Base-by-base conservation (phyloP, 2,888 invertebrate species). In the Zygaena filipendulae region DNA sequence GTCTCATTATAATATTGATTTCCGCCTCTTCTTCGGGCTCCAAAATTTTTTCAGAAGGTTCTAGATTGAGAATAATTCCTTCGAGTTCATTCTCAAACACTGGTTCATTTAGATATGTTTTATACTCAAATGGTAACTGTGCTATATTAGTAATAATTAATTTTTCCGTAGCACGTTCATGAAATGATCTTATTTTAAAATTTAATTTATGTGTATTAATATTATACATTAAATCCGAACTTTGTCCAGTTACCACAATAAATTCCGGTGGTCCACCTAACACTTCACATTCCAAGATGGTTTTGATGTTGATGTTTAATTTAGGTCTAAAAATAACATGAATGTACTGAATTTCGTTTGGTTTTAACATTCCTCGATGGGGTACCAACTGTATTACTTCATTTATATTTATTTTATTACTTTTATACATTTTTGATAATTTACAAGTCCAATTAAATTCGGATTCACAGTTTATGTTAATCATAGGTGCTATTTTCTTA, bases 201-300 rank as follows among this genome's bases (percentile, higher is more conserved):
- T 77, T 74, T 7, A 75, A 33, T 29, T 49, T 61, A 28, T 56
- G 43, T 2, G 63, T 68, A 38, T 80, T 77, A 16, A 86, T 50
- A 20, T 52, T 52, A 41, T 82, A 86, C 34, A 63, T 59, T 27
- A 85, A 54, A 30, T 71, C 62, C 3, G 83, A 81, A 32, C 82
- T 79, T 46, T 64, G 69, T 1, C 83, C 86, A 1, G 55, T 58
- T 2, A 87, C 56, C 19, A 51, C 32, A 13, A 86, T 49, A 1
- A 48, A 40, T 56, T 85, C 83, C 0, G 80, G 44, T 2, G 83
- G 83, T 1, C 87, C 87, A 5, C 82, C 84, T 18, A 79, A 45
- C 13, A 86, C 74, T 38, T 81, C 68, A 45, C 84, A 85, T 33
- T 79, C 59, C 1, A 81, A 55, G 13, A 52, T 43, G n/a, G 79